phyloP scores from a whole-genome alignment of 2,888 invertebrate genomes.

The Ennomos erosarius region DNA sequence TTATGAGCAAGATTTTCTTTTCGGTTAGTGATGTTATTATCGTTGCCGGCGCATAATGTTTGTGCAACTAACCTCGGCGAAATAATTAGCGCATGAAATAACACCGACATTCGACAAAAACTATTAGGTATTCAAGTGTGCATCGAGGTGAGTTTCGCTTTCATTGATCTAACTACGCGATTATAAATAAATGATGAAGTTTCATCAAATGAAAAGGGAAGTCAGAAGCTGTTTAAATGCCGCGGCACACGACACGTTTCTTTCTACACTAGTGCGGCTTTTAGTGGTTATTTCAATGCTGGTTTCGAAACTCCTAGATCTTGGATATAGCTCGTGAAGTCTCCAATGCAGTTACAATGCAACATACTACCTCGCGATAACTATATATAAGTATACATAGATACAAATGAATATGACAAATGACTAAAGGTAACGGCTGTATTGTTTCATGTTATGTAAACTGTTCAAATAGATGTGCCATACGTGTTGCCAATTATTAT shows the following conservation, averaged over 20 bases:
- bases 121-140: constrained; percentile 22
- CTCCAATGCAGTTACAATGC: no score
- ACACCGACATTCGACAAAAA: constrained; percentile 30
- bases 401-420: neutral
- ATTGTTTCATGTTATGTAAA: constrained; percentile 17
- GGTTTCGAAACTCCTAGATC: no score
- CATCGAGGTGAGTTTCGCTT: constrained; percentile 27
- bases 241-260: no score
- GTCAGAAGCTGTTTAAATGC: no score
- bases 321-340: no score
- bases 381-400: no score
- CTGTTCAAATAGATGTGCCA: constrained; percentile 4
- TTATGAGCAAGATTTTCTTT: constrained; percentile 16
- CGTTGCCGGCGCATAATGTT: constrained; percentile 18
- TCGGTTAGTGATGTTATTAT: constrained; percentile 18
- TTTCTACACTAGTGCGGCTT: no score
- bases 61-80: constrained; percentile 31
- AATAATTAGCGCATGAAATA: constrained; percentile 34
- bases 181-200: constrained; percentile 4
- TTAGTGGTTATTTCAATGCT: no score
- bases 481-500: neutral
- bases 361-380: no score
- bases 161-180: constrained; percentile 24
- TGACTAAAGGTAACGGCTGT: constrained; percentile 1
- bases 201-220: neutral